Evolutionary conservation across 2,888 invertebrate genomes (phyloP).

Genomic region (Phrixothrix hirtus): DNA sequence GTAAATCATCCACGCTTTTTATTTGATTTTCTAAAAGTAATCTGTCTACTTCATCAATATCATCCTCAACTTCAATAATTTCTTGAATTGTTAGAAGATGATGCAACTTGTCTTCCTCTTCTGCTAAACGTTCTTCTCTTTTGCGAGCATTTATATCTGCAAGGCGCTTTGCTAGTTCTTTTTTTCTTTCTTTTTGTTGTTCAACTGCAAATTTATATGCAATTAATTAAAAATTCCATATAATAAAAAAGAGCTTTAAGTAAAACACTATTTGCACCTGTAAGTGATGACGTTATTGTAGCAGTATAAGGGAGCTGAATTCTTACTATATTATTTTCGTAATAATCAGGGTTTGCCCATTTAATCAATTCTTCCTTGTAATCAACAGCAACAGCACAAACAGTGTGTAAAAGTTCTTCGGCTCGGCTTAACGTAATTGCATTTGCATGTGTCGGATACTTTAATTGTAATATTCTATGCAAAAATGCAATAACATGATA

Average conservation of each 20-base stretch:
- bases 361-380: slow-evolving; percentile 77
- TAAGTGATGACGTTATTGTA: slow-evolving; percentile 65
- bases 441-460: slow-evolving; percentile 89
- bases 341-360: slow-evolving; percentile 83
- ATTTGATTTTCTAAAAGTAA: slow-evolving; percentile 77
- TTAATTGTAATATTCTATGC: slow-evolving; percentile 85
- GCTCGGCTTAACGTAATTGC: slow-evolving; percentile 84
- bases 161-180: slow-evolving; percentile 81
- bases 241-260: neutral
- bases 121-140: slow-evolving; percentile 82
- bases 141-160: slow-evolving; percentile 89
- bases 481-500: slow-evolving; percentile 83
- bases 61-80: slow-evolving; percentile 73
- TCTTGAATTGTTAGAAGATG: slow-evolving; percentile 77
- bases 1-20: slow-evolving; percentile 76
- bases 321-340: slow-evolving; percentile 79
- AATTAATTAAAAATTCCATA: neutral
- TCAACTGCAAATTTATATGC: slow-evolving; percentile 59
- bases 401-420: slow-evolving; percentile 83
- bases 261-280: slow-evolving; percentile 54
- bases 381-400: slow-evolving; percentile 76
- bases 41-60: slow-evolving; percentile 60
- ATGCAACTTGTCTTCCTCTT: slow-evolving; percentile 85
- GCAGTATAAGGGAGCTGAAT: slow-evolving; percentile 84
- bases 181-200: slow-evolving; percentile 84